Conservation (phyloP, 2,888 invertebrate genomes). For the Drosophila rubida region DNA sequence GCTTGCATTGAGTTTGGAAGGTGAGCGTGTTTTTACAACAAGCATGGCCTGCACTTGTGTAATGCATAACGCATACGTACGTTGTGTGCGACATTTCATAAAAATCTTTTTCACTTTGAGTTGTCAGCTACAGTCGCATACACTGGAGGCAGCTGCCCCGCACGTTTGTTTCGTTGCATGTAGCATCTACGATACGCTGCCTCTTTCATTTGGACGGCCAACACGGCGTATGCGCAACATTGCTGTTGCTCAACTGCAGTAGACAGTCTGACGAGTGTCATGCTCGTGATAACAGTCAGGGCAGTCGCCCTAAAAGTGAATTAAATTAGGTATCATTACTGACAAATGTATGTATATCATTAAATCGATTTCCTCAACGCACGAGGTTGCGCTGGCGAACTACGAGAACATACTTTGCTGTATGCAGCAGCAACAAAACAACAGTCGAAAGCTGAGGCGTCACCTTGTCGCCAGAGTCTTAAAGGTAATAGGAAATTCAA, state of each 20-base stretch:
- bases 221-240: too few species aligned
- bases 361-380: too few species aligned
- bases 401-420: too few species aligned
- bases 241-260: too few species aligned
- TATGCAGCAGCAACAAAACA: too few species aligned
- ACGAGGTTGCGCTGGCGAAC: too few species aligned
- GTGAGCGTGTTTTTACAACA: conserved; percentile 35
- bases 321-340: conserved; percentile 50
- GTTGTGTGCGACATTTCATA: conserved; percentile 13
- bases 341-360: conserved; percentile 38
- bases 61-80: conserved; percentile 16
- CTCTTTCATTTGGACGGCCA: too few species aligned
- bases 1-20: conserved; percentile 31
- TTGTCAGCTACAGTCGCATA: conserved; percentile 40
- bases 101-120: conserved; percentile 8
- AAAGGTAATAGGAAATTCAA: conserved; percentile 64
- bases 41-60: conserved; percentile 9
- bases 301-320: conserved; percentile 33
- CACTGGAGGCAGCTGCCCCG: too few species aligned
- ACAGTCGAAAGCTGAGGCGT: too few species aligned
- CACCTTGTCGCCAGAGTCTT: conserved; percentile 43
- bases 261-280: too few species aligned
- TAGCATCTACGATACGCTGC: too few species aligned
- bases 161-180: too few species aligned
- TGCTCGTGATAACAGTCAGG: background rate